These are phyloP conservation scores for Erythrocercus mccallii DNA, from an alignment of 2,113 vertebrate species.

Conservation along the genomic window DNA sequence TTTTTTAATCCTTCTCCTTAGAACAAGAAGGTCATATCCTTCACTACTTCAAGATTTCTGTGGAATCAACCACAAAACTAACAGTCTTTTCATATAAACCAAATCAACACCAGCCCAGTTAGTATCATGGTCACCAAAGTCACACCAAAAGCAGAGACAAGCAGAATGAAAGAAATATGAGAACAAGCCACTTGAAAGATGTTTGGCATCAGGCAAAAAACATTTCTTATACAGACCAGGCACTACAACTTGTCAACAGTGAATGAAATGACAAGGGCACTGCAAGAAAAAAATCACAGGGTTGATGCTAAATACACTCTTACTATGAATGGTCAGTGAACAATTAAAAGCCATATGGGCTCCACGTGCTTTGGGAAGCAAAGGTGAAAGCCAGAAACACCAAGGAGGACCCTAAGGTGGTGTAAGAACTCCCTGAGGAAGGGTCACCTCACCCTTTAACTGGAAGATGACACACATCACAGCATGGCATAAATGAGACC, in stretches of 20 bases:
- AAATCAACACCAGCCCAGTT: neutral
- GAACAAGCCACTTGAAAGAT: neutral
- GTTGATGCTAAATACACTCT: constrained; percentile 24
- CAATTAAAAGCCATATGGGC: neutral
- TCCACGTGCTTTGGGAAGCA: neutral
- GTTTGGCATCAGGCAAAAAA: constrained; percentile 54
- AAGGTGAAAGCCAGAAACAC: neutral
- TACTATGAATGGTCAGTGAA: neutral
- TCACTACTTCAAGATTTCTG: neutral
- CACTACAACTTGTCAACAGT: constrained; percentile 60
- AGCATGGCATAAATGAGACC: neutral
- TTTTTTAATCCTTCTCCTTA: neutral
- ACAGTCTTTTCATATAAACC: neutral
- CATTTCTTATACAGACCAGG: constrained; percentile 46
- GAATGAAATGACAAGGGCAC: constrained; percentile 61
- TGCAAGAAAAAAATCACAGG: constrained; percentile 51
- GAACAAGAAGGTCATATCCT: neutral
- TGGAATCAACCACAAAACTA: neutral
- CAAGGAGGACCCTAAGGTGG: neutral
- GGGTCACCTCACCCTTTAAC: neutral
- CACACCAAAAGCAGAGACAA: constrained; percentile 43
- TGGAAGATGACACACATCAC: neutral
- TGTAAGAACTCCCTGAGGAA: neutral
- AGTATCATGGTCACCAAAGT: neutral
- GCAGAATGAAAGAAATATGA: neutral